Conservation (phyloP, 2,888 invertebrate genomes). For the Pristionchus arcanus region DNA sequence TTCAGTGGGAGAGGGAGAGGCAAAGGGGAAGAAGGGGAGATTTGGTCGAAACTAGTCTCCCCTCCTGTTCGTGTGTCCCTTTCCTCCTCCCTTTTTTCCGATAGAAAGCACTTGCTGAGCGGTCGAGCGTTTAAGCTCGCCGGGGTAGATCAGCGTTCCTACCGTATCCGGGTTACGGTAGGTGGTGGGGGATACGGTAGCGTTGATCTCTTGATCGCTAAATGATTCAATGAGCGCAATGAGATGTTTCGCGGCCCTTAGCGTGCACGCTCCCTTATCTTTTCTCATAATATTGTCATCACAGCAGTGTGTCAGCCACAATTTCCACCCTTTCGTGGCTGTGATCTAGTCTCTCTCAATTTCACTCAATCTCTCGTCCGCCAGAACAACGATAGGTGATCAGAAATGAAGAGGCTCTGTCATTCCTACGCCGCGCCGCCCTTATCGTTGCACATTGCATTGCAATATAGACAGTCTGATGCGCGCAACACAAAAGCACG, state of each 20-base stretch:
- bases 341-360: constrained; percentile 20
- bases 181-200: background rate
- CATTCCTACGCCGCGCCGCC: background rate
- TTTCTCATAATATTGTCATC: constrained; percentile 32
- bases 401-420: background rate
- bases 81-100: constrained; percentile 31
- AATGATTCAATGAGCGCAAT: background rate
- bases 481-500: constrained; percentile 19
- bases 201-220: background rate
- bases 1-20: constrained; percentile 20
- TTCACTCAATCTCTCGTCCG: background rate
- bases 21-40: background rate
- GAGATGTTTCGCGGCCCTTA: background rate
- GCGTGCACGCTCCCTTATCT: constrained; percentile 39
- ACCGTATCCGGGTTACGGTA: background rate
- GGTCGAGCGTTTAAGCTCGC: background rate
- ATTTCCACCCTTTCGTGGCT: background rate
- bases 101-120: constrained; percentile 23
- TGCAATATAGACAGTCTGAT: constrained; percentile 30
- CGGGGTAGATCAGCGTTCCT: constrained; percentile 22
- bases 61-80: constrained; percentile 4
- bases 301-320: background rate
- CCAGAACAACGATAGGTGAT: too few relatives aligned
- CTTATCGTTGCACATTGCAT: constrained; percentile 15
- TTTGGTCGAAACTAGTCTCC: constrained; percentile 44